A percentile compares a stretch with the other conserved stretches of the same genome.
phyloP scores from a whole-genome alignment of 2,888 invertebrate genomes.

The Baronia brevicornis region DNA sequence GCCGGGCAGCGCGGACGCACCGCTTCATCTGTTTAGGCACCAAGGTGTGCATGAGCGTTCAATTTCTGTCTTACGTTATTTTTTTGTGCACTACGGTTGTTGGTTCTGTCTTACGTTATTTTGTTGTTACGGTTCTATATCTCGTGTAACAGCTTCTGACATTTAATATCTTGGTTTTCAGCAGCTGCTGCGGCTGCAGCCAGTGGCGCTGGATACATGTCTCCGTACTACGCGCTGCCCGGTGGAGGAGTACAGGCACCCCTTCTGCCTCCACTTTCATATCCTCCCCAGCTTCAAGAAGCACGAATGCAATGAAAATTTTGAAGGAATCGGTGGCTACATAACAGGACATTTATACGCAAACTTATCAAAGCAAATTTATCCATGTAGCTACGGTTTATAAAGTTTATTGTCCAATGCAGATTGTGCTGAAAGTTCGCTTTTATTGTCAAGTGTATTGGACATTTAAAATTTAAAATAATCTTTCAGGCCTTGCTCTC shows the following conservation, averaged over 20 bases:
- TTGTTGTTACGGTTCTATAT: too few species aligned
- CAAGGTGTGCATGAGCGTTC: too few species aligned
- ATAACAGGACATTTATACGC: slow-evolving; percentile 8
- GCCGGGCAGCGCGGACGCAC: too few species aligned
- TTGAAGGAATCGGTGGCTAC: slow-evolving; percentile 17
- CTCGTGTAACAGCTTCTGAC: too few species aligned
- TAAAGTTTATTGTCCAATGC: not conserved
- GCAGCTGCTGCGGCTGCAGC: slow-evolving; percentile 68
- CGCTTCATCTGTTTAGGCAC: too few species aligned
- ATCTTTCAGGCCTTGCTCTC: too few species aligned
- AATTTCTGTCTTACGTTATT: too few species aligned
- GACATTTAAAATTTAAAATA: too few species aligned
- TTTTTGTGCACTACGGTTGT: too few species aligned
- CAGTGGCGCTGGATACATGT: slow-evolving; percentile 81
- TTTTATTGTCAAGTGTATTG: too few species aligned
- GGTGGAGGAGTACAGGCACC: slow-evolving; percentile 75
- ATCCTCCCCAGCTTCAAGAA: slow-evolving; percentile 83
- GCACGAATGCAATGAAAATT: slow-evolving; percentile 81
- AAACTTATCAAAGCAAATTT: slow-evolving; percentile 8
- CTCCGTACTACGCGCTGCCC: slow-evolving; percentile 83
- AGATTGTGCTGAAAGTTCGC: slow-evolving; percentile 15
- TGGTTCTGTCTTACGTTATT: too few species aligned
- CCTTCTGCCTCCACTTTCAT: slow-evolving; percentile 79
- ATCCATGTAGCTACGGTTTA: slow-evolving; percentile 14
- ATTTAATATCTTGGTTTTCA: slow-evolving; percentile 23